These are phyloP conservation scores for Thereva nobilitata DNA, from an alignment of 2,888 invertebrate species.

Conservation along the genomic window DNA sequence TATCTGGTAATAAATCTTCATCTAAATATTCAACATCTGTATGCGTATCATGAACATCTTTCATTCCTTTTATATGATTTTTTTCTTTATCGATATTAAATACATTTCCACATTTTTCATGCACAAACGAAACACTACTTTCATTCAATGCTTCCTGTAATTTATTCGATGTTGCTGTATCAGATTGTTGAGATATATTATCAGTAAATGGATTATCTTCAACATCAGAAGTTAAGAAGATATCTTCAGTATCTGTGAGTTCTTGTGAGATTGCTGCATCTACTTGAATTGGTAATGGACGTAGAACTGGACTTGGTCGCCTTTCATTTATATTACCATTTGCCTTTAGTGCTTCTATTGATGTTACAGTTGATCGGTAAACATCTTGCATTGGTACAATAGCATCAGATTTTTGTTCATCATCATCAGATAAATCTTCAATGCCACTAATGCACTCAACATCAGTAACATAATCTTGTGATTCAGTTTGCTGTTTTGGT, in stretches of 20 bases:
- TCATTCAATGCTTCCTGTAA: constrained; percentile 58
- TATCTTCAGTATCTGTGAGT: constrained; percentile 60
- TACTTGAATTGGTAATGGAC: not conserved
- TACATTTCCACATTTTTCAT: constrained; percentile 57
- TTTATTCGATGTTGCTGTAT: constrained; percentile 54
- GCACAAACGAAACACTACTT: constrained; percentile 56
- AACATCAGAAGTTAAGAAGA: constrained; percentile 58
- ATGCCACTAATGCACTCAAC: constrained; percentile 58
- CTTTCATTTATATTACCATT: constrained; percentile 17
- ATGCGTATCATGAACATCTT: constrained; percentile 55
- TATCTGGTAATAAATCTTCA: constrained; percentile 47
- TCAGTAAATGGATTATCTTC: constrained; percentile 52
- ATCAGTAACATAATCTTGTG: constrained; percentile 53
- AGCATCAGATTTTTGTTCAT: constrained; percentile 33
- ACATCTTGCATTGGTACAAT: constrained; percentile 41
- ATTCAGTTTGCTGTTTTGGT: constrained; percentile 35
- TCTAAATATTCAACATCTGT: constrained; percentile 64
- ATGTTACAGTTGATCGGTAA: constrained; percentile 43
- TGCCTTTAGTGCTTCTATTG: constrained; percentile 40
- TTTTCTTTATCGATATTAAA: constrained; percentile 60
- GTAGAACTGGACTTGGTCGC: constrained; percentile 40
- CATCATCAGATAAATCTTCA: constrained; percentile 46
- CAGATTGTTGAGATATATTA: constrained; percentile 40
- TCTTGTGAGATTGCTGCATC: constrained; percentile 41
- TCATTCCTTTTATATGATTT: constrained; percentile 61